phyloP scores from a whole-genome alignment of 2,888 invertebrate species.

The Gastrophysa polygoni region DNA sequence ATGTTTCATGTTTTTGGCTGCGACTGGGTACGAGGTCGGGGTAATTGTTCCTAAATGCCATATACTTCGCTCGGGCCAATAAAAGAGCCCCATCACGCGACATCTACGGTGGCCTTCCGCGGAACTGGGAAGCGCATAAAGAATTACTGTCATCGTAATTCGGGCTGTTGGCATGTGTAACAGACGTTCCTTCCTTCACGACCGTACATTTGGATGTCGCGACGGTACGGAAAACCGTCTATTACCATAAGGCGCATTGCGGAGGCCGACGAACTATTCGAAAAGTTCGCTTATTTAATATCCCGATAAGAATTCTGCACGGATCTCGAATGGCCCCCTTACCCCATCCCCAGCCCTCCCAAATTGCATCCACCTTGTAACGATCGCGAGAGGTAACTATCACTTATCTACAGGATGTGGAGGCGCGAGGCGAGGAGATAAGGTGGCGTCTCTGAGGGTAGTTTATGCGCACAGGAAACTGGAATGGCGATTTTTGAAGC shows the following conservation, averaged over 20 bases:
- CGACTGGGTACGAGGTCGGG: too few species aligned
- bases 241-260: conserved; percentile 50
- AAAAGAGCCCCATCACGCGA: too few species aligned
- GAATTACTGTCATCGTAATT: conserved; percentile 24
- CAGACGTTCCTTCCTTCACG: conserved; percentile 19
- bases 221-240: conserved; percentile 36
- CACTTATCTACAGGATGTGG: not conserved
- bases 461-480: too few species aligned
- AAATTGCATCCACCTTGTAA: conserved; percentile 24
- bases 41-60: too few species aligned
- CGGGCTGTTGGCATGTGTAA: conserved; percentile 21
- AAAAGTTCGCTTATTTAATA: conserved; percentile 46
- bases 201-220: conserved; percentile 30
- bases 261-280: conserved; percentile 41
- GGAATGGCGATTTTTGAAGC: too few species aligned
- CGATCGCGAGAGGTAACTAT: not conserved
- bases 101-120: not conserved
- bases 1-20: too few species aligned
- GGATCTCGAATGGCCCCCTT: conserved; percentile 17
- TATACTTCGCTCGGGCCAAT: too few species aligned
- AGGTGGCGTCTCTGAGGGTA: not conserved
- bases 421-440: not conserved
- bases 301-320: conserved; percentile 45
- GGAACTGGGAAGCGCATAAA: conserved; percentile 22
- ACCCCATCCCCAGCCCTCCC: conserved; percentile 13